phyloP scores from a whole-genome alignment of 2,797 vertebrate genomes.

The Acridotheres tristis region DNA sequence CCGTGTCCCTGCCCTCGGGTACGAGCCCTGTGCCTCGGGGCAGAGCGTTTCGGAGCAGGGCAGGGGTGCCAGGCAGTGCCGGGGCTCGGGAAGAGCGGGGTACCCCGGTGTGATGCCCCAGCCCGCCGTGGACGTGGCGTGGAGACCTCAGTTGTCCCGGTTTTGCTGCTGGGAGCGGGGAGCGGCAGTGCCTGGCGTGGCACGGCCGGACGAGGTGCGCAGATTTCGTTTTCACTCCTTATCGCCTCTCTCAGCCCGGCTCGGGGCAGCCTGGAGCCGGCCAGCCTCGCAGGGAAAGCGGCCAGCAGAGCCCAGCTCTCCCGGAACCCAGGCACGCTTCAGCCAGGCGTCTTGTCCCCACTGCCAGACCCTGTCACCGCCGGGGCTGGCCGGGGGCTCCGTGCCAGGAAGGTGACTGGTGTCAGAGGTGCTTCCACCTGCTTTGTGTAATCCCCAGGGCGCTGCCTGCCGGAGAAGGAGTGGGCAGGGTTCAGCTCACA shows the following conservation, averaged over 20 bases:
- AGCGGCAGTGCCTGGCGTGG: background rate
- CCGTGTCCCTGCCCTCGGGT: background rate
- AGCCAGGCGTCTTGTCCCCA: accelerated
- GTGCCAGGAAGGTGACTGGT: background rate
- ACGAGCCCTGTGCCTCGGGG: background rate
- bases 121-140: background rate
- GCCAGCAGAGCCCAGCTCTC: background rate
- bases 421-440: background rate
- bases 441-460: background rate
- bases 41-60: accelerated
- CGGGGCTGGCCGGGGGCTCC: background rate
- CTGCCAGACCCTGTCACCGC: accelerated
- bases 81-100: accelerated
- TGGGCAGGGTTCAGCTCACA: background rate
- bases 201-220: background rate
- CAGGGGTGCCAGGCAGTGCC: background rate
- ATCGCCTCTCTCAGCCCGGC: background rate
- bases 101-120: accelerated
- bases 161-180: background rate
- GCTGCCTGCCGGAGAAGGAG: background rate
- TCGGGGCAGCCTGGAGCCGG: background rate
- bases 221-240: background rate
- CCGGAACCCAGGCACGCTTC: accelerated
- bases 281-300: background rate
- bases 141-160: accelerated